Evolutionary conservation across 1,140 invertebrate genomes (phyloP), one percentile per base, ranked within the genome.

Genomic region (Anastrepha ludens): DNA sequence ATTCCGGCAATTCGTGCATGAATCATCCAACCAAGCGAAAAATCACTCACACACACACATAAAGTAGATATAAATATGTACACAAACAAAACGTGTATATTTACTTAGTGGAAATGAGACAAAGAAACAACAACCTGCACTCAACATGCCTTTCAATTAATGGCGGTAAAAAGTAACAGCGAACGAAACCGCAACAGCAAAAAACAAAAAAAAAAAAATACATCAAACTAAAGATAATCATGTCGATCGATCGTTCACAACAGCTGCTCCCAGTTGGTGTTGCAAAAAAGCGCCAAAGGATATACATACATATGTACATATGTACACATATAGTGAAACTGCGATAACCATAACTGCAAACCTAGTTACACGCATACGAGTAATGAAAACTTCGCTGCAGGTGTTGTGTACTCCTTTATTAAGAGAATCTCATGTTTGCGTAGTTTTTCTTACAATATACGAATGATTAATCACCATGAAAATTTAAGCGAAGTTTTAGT

Each of bases 111-210:
- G 29, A 87, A 87, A 87, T 67, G 44, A 81, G 59, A 47, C 41
- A 88, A 88, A 81, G 47, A 60, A 44, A 87, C 67, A 74, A 62
- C 39, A 74, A 58, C 47, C 67, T 44, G 65, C 67, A 87, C 50
- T 78, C 39, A 74, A 58, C 47, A 41, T 44, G 65, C 67, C 78
- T 20, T 78, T 64, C 50, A 87, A 78, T 58, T 74, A 81, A 81
- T 55, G 74, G 7, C 47, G 74, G 47, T 55, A 78, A 81, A 81
- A 81, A 11, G 20, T 55, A 29, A 11, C 47, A 55, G n/a, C 74
- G 41, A 81, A 81, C 17, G 41, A 74, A 74, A 74, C 67, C 41
- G 67, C 67, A 65, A 65, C 41, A 47, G n/a, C 67, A 74, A 47
- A 39, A 17, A 11, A 62, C 1, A 1, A 58, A 17, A 11, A 62